Evolutionary conservation across 2,113 vertebrate species (phyloP), one percentile per base, ranked within the genome.

Genomic region (Callospermophilus lateralis): DNA sequence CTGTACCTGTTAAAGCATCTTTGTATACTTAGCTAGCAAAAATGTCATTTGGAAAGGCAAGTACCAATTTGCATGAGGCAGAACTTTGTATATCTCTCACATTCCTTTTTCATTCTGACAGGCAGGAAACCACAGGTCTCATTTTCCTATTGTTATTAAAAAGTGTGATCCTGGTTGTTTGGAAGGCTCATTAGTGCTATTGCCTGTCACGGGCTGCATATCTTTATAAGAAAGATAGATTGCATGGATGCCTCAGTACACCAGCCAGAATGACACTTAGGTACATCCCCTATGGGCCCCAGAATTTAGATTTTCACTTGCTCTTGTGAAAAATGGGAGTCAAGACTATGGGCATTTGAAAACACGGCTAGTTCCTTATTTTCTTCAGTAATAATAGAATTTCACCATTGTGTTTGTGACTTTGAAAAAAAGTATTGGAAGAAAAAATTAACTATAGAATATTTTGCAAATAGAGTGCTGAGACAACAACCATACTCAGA

Each of bases 171-270:
- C 84, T 45, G n/a, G 81, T 93, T 96, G 73, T 73, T 58, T 87
- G 76, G 91, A 85, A 95, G 65, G 42, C 81, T 98, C 1, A 0
- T 97, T 97, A 92, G 48, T 96, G 87, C 55, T 97, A 84, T 68
- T 97, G 96, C 86, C 96, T 95, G 94, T 88, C 94, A 81, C 42
- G 72, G 45, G 34, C 89, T 73, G 74, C 97, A 95, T 68, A 55
- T 96, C 96, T 98, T 89, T 89, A 73, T 42, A 95, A 94, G 95
- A 91, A 89, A 93, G 86, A 98, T 95, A 93, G 90, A 84, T 76
- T 95, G 58, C 80, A 53, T 8, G 53, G 89, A 85, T 83, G 78
- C 37, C 72, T 89, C 89, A 93, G 85, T 83, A 96, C 93, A 20
- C 77, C 68, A 95, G 89, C 85, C 58, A 91, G 20, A 97, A 95